phyloP scores from a whole-genome alignment of 2,888 invertebrate genomes.

The Papilio elwesi region DNA sequence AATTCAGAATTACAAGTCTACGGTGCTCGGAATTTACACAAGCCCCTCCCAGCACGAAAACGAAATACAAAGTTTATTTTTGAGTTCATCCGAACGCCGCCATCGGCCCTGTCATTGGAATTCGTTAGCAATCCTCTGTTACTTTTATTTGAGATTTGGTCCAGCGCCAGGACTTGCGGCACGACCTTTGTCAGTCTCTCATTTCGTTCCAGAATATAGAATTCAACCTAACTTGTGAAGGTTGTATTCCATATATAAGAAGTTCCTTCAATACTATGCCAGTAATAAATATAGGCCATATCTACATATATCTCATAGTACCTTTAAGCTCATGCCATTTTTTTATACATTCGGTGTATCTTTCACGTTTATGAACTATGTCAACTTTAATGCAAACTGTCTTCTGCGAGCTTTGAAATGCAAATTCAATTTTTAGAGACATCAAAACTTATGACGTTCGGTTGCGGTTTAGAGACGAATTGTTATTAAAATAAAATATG shows the following conservation, averaged over 20 bases:
- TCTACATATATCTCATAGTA: neutral
- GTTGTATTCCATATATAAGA: neutral
- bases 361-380: neutral
- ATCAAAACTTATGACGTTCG: constrained; percentile 12
- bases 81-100: constrained; percentile 17
- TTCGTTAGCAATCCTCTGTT: constrained; percentile 33
- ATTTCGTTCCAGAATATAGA: constrained; percentile 20
- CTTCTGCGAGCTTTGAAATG: constrained; percentile 18
- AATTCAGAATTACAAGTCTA: constrained; percentile 28
- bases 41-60: constrained; percentile 4
- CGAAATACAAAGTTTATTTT: constrained; percentile 30
- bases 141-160: constrained; percentile 38
- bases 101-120: constrained; percentile 18
- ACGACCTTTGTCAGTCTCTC: constrained; percentile 22
- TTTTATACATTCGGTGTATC: neutral
- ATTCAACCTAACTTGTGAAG: neutral
- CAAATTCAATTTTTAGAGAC: constrained; percentile 13
- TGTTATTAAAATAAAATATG: constrained; percentile 6
- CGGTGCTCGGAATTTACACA: constrained; percentile 16
- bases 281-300: neutral
- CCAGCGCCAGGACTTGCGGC: constrained; percentile 22
- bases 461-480: constrained; percentile 4
- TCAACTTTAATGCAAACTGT: constrained; percentile 12
- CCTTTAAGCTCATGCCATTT: no score
- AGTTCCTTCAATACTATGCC: neutral